phyloP scores from a whole-genome alignment of 2,888 invertebrate genomes.

The Cheilosia grossa region DNA sequence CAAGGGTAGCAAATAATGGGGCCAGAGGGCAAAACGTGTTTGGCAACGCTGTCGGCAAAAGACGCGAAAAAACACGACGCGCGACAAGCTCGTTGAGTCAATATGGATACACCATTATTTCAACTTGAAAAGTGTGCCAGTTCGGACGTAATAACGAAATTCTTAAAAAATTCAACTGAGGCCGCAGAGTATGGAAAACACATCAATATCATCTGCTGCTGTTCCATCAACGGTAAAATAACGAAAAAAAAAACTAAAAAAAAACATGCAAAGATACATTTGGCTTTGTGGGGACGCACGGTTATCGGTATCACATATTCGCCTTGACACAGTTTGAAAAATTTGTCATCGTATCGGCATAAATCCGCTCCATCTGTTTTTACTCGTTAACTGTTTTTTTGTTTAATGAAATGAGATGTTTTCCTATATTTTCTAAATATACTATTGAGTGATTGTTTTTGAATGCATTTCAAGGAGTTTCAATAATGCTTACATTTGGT shows the following conservation, averaged over 20 bases:
- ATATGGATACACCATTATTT: constrained; percentile 2
- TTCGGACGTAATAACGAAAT: constrained; percentile 1
- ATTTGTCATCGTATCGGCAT: background rate
- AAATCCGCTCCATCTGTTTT: constrained; percentile 2
- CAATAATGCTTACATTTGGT: background rate
- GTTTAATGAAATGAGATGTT: constrained; percentile 45
- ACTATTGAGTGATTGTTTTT: constrained; percentile 1
- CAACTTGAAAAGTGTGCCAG: background rate
- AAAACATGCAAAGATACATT: too few species aligned
- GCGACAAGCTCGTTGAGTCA: background rate
- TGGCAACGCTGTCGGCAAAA: background rate
- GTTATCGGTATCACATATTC: background rate
- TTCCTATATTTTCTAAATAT: background rate
- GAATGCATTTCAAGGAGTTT: background rate
- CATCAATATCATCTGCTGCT: background rate
- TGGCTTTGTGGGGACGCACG: background rate
- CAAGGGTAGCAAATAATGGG: background rate
- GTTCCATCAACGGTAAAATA: constrained; percentile 1
- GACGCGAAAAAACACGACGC: background rate
- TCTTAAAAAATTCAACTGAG: background rate
- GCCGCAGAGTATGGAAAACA: background rate
- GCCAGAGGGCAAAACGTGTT: background rate
- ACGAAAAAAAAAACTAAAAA: background rate
- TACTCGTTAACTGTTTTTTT: constrained; percentile 31
- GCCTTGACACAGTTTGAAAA: background rate